These are phyloP conservation scores for Tetrao urogallus DNA, from an alignment of 2,113 vertebrate species.

Conservation along the genomic window DNA sequence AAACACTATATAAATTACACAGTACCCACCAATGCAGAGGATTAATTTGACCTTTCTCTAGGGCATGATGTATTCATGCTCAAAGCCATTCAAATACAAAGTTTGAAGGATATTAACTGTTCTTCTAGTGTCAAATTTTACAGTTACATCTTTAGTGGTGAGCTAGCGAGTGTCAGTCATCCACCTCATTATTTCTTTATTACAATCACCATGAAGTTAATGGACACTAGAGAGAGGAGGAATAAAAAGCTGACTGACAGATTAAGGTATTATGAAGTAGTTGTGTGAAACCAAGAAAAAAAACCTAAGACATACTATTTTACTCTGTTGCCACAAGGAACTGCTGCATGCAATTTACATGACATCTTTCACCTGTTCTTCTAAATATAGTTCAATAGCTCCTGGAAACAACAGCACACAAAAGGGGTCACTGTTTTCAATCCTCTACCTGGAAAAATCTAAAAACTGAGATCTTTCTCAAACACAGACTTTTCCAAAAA, in stretches of 20 bases:
- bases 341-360: not conserved
- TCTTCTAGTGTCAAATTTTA: not conserved
- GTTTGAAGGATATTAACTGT: not conserved
- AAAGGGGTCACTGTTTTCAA: not conserved
- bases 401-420: not conserved
- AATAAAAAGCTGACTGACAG: not conserved
- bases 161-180: not conserved
- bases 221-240: not conserved
- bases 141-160: not conserved
- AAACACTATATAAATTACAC: conserved; percentile 43
- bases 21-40: not conserved
- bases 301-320: not conserved
- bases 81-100: conserved; percentile 6
- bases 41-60: conserved; percentile 38
- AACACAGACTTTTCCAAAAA: not conserved
- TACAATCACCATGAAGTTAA: not conserved
- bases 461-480: not conserved
- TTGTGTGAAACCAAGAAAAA: not conserved
- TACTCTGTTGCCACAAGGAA: not conserved
- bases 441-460: not conserved
- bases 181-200: not conserved
- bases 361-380: not conserved
- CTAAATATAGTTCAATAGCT: not conserved
- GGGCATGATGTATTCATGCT: not conserved
- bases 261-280: not conserved